Base-by-base conservation (phyloP, 2,113 vertebrate genomes). In the Callipepla californica region DNA sequence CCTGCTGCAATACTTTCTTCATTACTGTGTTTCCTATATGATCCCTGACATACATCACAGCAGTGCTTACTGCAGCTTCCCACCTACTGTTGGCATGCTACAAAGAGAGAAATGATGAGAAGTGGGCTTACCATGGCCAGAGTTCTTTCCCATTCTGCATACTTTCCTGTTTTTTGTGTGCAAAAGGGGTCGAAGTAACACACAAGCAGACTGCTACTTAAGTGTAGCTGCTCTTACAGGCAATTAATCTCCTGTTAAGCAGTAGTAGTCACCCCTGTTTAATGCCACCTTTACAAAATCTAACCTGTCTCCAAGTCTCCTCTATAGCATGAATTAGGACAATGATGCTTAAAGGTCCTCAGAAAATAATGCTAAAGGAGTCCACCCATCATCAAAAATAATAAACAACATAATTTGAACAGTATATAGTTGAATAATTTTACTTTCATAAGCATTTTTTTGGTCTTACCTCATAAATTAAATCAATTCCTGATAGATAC, bases 401-500 rank as follows among this genome's bases (percentile, higher is more conserved):
- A 58, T 66, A 82, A 42, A 62, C n/a, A 84, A 18, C 6, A 50
- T 34, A 74, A 74, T 68, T 83, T 57, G 30, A 89, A 70, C 32
- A 70, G 16, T 36, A 40, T 55, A 4, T 70, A 95, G 93, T 70
- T 83, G 40, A 77, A 65, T 20, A 57, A 0, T 45, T 11, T 74
- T 94, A 83, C 25, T 80, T 83, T 44, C 59, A 42, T 82, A 87
- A 66, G 34, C 25, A 63, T 89, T 89, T 92, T 92, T 92, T 32
- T 78, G 28, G 15, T 13, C 18, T 59, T 65, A 40, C 22, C 28
- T 67, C 91, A 76, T 78, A 92, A 87, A 94, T 92, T 59, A 74
- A 85, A 75, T 87, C 2, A 63, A 72, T 75, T 93, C 11, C 20
- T 80, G 72, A 89, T 89, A 80, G 74, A 87, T 73, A 74, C 0